Conservation (phyloP, 2,888 invertebrate genomes). For the Lissocephala sabroskyi region DNA sequence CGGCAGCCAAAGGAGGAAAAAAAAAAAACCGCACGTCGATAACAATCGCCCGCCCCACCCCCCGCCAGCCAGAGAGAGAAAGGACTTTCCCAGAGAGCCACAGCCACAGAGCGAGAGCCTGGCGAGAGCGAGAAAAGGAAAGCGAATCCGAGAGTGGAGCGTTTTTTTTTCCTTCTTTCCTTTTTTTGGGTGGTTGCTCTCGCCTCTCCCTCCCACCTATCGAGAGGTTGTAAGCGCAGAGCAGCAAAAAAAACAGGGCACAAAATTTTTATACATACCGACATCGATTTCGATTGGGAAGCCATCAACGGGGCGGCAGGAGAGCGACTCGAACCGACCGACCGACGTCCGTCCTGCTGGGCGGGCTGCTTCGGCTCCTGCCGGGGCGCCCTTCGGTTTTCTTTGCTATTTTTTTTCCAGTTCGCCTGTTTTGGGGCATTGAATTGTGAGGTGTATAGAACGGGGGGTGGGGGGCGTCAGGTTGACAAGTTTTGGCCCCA, state of each 20-base stretch:
- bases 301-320: constrained; percentile 63
- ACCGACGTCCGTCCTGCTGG: neutral
- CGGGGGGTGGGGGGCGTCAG: constrained; percentile 20
- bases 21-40: too few relatives aligned
- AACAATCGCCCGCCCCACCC: too few relatives aligned
- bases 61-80: too few relatives aligned
- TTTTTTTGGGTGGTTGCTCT: too few relatives aligned
- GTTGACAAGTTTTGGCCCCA: constrained; percentile 56
- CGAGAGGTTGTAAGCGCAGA: constrained; percentile 4
- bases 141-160: too few relatives aligned
- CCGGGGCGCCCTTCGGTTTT: constrained; percentile 18
- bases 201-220: too few relatives aligned
- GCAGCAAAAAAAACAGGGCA: constrained; percentile 4
- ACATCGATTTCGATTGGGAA: constrained; percentile 73
- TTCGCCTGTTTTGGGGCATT: constrained; percentile 9
- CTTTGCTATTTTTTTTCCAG: constrained; percentile 16
- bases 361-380: constrained; percentile 5
- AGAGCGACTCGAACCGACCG: neutral
- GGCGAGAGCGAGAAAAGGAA: too few relatives aligned
- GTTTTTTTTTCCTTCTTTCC: too few relatives aligned
- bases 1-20: too few relatives aligned
- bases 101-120: too few relatives aligned
- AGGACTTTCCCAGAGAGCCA: too few relatives aligned
- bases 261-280: constrained; percentile 48
- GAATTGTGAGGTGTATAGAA: constrained; percentile 6